These are phyloP conservation scores for Odocoileus hemionus DNA, from an alignment of 2,113 vertebrate genomes.

Conservation along the genomic window DNA sequence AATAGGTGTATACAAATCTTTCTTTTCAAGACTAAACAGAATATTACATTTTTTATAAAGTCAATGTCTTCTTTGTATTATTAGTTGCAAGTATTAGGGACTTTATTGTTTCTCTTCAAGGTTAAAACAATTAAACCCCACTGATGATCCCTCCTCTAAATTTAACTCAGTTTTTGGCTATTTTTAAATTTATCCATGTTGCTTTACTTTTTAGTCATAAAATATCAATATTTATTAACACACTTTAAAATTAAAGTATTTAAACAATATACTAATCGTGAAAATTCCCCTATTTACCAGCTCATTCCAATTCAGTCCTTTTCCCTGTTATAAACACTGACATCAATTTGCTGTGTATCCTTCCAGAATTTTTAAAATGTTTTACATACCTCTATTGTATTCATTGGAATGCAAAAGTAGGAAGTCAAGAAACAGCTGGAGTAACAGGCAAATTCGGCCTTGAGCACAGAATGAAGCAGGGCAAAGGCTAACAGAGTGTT, in stretches of 20 bases:
- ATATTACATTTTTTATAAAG: neutral
- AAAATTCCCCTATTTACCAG: neutral
- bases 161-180: neutral
- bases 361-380: neutral
- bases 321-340: neutral
- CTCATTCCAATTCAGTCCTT: neutral
- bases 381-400: neutral
- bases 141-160: neutral
- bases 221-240: neutral
- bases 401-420: too few species aligned
- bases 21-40: neutral
- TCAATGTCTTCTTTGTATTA: neutral
- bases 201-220: neutral
- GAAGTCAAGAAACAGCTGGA: too few species aligned
- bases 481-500: too few species aligned
- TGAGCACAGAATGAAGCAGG: too few species aligned
- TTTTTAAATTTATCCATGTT: neutral
- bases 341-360: neutral
- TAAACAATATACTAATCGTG: neutral
- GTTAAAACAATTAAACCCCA: neutral
- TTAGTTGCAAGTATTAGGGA: neutral
- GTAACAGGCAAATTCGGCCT: too few species aligned
- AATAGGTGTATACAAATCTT: neutral
- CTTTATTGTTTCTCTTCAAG: neutral
- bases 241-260: neutral